phyloP scores from a whole-genome alignment of 1,140 invertebrate genomes.

The Hormaphis cornu region DNA sequence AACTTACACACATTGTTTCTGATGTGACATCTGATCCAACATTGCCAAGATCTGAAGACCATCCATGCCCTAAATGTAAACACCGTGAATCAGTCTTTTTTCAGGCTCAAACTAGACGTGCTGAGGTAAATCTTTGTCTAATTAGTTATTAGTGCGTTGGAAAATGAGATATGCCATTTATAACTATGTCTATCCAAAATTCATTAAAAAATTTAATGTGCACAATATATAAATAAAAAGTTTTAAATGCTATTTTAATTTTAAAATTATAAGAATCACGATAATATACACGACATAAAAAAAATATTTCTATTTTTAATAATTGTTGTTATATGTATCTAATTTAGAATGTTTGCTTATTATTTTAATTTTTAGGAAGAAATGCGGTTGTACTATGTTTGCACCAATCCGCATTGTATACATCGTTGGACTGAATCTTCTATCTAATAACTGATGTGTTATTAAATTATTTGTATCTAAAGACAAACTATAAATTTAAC shows the following conservation, averaged over 20 bases:
- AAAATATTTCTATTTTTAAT: no score
- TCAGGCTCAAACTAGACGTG: conserved; percentile 86
- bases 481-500: neutral
- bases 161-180: no score
- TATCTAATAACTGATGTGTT: neutral
- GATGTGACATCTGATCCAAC: conserved; percentile 98
- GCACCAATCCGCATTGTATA: conserved; percentile 82
- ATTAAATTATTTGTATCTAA: neutral
- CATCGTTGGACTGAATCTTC: conserved; percentile 92
- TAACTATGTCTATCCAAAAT: no score
- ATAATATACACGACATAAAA: no score
- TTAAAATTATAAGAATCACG: no score
- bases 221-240: neutral
- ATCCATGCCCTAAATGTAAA: conserved; percentile 92
- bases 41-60: conserved; percentile 92
- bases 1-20: conserved; percentile 93
- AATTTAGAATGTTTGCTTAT: conserved; percentile 3
- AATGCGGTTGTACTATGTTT: conserved; percentile 99
- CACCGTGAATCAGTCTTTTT: conserved; percentile 89
- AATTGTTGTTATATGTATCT: conserved; percentile 24
- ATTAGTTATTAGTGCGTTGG: neutral
- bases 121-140: conserved; percentile 55
- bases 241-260: no score
- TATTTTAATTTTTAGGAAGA: conserved; percentile 60
- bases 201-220: neutral